These are phyloP conservation scores for Chymomyza fuscimana DNA, from an alignment of 2,888 invertebrate genomes.

Conservation along the genomic window DNA sequence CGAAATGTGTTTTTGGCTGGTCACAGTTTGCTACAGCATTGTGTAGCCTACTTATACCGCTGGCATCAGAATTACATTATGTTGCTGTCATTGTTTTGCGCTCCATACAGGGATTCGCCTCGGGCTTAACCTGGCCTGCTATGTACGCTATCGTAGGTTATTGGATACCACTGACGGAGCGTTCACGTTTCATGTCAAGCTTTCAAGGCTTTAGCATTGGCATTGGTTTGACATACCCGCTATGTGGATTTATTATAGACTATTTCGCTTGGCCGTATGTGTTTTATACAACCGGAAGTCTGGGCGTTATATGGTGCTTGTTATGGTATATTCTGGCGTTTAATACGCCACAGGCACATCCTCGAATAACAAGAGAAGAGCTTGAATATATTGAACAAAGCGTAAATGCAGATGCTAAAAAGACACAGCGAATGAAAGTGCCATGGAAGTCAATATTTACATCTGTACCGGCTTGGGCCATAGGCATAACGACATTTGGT, in stretches of 20 bases:
- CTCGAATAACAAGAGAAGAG: conserved; percentile 84
- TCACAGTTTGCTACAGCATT: conserved; percentile 86
- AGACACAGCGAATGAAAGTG: conserved; percentile 80
- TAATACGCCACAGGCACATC: conserved; percentile 85
- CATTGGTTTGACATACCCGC: conserved; percentile 86
- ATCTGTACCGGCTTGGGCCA: conserved; percentile 85
- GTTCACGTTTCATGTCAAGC: conserved; percentile 87
- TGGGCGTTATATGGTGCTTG: conserved; percentile 84
- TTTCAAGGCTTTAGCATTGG: conserved; percentile 89
- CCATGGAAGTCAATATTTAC: conserved; percentile 85
- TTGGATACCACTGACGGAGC: conserved; percentile 87
- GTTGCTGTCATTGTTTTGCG: conserved; percentile 83
- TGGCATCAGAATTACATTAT: conserved; percentile 84
- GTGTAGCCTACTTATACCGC: conserved; percentile 85
- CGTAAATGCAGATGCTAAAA: conserved; percentile 81
- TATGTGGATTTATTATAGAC: conserved; percentile 86
- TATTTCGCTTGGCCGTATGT: conserved; percentile 85
- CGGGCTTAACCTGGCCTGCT: conserved; percentile 87
- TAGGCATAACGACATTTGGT: conserved; percentile 87
- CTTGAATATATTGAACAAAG: conserved; percentile 85
- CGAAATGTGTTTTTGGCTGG: conserved; percentile 86
- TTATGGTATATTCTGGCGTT: conserved; percentile 86
- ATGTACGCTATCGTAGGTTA: conserved; percentile 88
- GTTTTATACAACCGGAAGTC: conserved; percentile 86
- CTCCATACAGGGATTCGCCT: conserved; percentile 86